phyloP scores from a whole-genome alignment of 92 coral and sea anemone genomes.

The Porites evermanni region DNA sequence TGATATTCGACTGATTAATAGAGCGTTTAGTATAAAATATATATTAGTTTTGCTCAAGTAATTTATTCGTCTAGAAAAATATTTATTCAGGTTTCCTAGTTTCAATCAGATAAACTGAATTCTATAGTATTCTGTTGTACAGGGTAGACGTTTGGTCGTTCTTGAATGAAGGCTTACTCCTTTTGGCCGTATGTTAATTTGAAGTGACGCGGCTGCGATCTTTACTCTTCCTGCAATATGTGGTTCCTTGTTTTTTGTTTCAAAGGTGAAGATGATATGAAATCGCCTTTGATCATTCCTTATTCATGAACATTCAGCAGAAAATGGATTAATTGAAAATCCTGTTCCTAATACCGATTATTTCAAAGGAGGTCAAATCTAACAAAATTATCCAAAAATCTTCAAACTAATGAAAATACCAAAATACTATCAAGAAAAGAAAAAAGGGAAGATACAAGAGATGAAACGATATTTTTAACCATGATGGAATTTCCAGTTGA shows the following conservation, averaged over 20 bases:
- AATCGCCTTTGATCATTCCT: no score
- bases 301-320: not conserved
- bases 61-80: slow-evolving; percentile 39
- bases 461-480: no score
- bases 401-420: not conserved
- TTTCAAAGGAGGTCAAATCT: not conserved
- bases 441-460: not conserved
- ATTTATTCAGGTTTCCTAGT: slow-evolving; percentile 39
- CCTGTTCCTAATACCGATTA: not conserved
- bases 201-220: no score
- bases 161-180: not conserved
- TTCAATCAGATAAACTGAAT: slow-evolving; percentile 31
- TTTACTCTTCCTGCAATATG: no score
- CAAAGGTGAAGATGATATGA: no score
- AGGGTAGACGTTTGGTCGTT: not conserved
- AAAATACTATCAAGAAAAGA: not conserved
- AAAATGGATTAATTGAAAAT: not conserved
- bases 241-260: not conserved
- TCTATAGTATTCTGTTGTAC: not conserved
- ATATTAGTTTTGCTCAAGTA: slow-evolving; percentile 12
- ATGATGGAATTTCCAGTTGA: no score
- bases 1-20: not conserved
- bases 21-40: not conserved
- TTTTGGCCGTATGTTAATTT: no score
- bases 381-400: not conserved